A percentile compares a stretch with the other conserved stretches of the same genome.
Conservation (phyloP, 2,113 vertebrate genomes). For the Todiramphus chloris region DNA sequence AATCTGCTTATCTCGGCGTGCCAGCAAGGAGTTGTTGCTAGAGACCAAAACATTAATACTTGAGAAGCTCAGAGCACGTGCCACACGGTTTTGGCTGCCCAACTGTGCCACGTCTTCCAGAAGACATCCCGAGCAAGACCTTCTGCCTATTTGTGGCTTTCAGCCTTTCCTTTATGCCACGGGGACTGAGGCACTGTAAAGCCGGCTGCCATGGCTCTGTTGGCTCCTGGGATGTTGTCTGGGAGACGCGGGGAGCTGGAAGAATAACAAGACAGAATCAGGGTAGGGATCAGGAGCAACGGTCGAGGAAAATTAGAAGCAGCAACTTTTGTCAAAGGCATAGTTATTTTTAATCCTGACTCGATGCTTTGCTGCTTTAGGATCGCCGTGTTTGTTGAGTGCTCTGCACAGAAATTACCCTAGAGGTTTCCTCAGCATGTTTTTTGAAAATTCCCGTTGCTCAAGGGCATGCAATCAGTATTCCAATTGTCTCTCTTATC, state of each 20-base stretch:
- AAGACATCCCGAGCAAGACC: not conserved
- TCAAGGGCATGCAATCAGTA: conserved; percentile 48
- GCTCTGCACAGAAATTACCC: not conserved
- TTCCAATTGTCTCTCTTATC: conserved; percentile 33
- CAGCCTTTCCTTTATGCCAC: not conserved
- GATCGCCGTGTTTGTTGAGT: not conserved
- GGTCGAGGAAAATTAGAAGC: not conserved
- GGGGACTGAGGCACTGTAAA: not conserved
- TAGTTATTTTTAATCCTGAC: not conserved
- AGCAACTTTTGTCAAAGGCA: not conserved
- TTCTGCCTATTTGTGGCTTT: not conserved
- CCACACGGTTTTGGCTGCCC: not conserved
- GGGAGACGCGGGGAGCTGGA: not conserved
- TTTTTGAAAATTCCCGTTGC: conserved; percentile 45
- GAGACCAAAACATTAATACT: not conserved
- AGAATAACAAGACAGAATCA: not conserved
- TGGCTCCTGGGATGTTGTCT: not conserved
- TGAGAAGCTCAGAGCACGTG: not conserved
- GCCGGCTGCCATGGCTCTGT: not conserved
- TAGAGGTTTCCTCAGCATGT: not conserved
- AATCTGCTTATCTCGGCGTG: conserved; percentile 42
- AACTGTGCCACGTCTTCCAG: not conserved
- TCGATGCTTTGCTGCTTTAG: not conserved
- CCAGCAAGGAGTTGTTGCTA: not conserved
- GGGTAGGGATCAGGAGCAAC: not conserved